Percentiles rank a stretch among this genome's conserved stretches.
Evolutionary conservation across 1,140 invertebrate genomes (phyloP).

Genomic region (Zaprionus camerounensis): DNA sequence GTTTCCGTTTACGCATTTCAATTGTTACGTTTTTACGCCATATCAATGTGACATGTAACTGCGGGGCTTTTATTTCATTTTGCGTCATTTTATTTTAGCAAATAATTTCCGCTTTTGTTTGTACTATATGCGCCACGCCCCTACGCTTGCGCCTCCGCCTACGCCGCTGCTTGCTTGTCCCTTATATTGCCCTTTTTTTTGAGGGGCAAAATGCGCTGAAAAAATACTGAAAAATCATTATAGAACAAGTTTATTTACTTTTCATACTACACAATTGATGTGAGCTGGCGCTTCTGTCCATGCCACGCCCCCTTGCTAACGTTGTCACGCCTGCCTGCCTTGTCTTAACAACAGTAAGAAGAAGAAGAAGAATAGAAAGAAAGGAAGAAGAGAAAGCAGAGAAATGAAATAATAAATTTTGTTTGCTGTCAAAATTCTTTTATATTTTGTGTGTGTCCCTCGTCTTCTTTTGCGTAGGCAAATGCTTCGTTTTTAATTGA

Average conservation of each 20-base stretch:
- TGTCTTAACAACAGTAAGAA: conserved; percentile 1
- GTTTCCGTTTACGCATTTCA: conserved; percentile 10
- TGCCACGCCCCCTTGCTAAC: conserved; percentile 3
- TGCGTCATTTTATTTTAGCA: conserved; percentile 37
- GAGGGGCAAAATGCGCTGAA: not conserved
- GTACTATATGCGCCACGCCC: conserved; percentile 9
- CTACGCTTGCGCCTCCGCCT: not conserved
- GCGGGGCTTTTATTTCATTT: conserved; percentile 13
- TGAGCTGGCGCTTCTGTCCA: not conserved
- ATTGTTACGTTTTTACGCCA: not conserved
- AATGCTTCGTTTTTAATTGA: conserved; percentile 63
- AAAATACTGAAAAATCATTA: conserved; percentile 53
- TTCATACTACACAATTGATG: conserved; percentile 56
- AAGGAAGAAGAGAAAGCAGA: not conserved
- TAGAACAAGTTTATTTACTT: conserved; percentile 68
- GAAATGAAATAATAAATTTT: conserved; percentile 38
- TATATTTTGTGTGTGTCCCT: not conserved
- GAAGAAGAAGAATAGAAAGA: not conserved
- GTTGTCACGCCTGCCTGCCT: conserved; percentile 34
- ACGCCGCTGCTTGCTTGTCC: conserved; percentile 18
- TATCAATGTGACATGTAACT: conserved; percentile 19
- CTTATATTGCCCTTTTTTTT: conserved; percentile 15
- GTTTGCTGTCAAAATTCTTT: conserved; percentile 42
- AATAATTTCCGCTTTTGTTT: conserved; percentile 39
- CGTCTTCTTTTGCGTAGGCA: conserved; percentile 2